A percentile compares a stretch with the other conserved stretches of the same genome.
phyloP scores from a whole-genome alignment of 2,888 invertebrate species.

The Eilema caniola region DNA sequence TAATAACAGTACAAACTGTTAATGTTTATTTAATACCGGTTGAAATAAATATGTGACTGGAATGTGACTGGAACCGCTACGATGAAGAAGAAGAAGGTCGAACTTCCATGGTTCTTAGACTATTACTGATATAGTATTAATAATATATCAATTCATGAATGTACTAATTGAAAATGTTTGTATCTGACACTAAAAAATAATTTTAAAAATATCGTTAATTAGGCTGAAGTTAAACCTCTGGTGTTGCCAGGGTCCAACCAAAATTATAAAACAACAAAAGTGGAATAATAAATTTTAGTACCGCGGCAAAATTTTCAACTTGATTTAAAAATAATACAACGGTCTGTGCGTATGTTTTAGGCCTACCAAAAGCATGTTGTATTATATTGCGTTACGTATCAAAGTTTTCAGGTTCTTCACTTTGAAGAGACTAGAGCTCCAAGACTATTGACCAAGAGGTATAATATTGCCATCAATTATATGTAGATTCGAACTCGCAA shows the following conservation, averaged over 20 bases:
- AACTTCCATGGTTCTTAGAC: no score
- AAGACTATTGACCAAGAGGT: no score
- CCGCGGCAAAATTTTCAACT: background rate
- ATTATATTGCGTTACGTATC: background rate
- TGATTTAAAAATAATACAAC: background rate
- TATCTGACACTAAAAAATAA: no score
- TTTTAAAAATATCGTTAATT: no score
- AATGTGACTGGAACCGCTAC: no score
- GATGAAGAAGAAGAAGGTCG: no score
- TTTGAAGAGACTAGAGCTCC: background rate
- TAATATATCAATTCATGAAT: no score
- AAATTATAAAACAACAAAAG: background rate
- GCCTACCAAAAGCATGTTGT: background rate
- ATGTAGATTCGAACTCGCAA: no score
- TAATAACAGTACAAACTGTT: background rate
- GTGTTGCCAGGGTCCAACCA: background rate
- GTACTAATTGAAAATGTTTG: no score
- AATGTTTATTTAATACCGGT: background rate
- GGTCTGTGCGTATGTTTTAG: background rate
- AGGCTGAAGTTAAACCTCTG: background rate
- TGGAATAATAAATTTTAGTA: background rate
- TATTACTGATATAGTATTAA: no score
- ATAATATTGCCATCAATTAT: no score
- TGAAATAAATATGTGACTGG: background rate
- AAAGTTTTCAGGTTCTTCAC: background rate